These are phyloP conservation scores for Caenorhabditis tropicalis DNA, from an alignment of 1,140 invertebrate species.

Conservation along the genomic window DNA sequence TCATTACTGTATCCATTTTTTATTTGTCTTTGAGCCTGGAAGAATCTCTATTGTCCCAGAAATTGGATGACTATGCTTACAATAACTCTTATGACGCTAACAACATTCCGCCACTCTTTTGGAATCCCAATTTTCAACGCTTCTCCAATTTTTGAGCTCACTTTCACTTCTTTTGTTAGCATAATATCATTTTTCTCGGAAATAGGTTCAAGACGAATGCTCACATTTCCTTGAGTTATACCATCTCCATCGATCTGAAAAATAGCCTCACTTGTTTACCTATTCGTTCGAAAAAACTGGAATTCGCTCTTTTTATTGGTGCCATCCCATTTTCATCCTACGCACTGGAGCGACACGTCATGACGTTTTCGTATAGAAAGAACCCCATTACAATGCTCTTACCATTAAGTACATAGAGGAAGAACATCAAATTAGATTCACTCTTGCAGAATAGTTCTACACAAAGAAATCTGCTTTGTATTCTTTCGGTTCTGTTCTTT, in stretches of 20 bases:
- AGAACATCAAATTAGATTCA: background rate
- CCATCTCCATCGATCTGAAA: slow-evolving; percentile 33
- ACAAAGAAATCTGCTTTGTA: background rate
- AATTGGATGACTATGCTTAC: background rate
- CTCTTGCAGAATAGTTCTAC: background rate
- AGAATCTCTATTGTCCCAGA: background rate
- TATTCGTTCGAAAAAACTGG: background rate
- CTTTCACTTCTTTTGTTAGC: slow-evolving; percentile 23
- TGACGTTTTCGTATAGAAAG: background rate
- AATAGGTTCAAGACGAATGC: background rate
- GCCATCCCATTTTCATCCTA: background rate
- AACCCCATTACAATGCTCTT: background rate
- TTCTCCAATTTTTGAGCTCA: slow-evolving; percentile 25
- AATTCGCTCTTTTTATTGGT: background rate
- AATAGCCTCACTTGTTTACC: background rate
- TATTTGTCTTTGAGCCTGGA: background rate
- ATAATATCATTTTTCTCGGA: background rate
- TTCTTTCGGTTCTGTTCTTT: too few relatives aligned
- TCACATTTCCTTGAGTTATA: slow-evolving; percentile 18
- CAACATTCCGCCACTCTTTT: slow-evolving; percentile 8
- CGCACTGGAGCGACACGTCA: background rate
- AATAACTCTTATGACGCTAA: slow-evolving; percentile 18
- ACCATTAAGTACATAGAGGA: background rate
- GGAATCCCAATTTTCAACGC: slow-evolving; percentile 25
- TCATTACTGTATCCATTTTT: slow-evolving; percentile 30